phyloP scores from a whole-genome alignment of 2,888 invertebrate species.

The Erebia palarica region DNA sequence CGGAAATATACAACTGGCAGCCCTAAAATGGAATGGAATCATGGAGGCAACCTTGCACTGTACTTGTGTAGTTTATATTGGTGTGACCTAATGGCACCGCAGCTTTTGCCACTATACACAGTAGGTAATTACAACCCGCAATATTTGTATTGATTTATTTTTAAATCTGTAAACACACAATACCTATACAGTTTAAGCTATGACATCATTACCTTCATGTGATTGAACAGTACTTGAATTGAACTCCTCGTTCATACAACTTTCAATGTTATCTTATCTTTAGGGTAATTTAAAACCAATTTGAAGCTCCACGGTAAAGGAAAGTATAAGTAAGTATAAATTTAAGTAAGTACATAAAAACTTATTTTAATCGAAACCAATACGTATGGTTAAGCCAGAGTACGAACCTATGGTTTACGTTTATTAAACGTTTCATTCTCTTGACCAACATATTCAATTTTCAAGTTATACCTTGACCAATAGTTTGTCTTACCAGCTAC shows the following conservation, averaged over 20 bases:
- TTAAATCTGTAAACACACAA: conserved; percentile 1
- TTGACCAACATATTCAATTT: too few species aligned
- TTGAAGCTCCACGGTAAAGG: background rate
- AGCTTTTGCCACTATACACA: conserved; percentile 37
- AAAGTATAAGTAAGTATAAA: too few species aligned
- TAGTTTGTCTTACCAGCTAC: too few species aligned
- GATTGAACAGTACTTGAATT: conserved; percentile 9
- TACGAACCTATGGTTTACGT: too few species aligned
- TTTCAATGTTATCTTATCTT: conserved; percentile 11
- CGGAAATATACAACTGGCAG: background rate
- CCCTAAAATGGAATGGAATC: conserved; percentile 42
- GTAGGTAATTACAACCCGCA: conserved; percentile 23
- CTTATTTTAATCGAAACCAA: too few species aligned
- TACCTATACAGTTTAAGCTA: background rate
- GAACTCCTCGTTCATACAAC: background rate
- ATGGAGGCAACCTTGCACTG: conserved; percentile 56
- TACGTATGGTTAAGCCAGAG: too few species aligned
- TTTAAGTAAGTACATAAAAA: too few species aligned
- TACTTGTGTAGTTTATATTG: conserved; percentile 40
- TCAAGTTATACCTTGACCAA: too few species aligned
- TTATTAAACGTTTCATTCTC: too few species aligned
- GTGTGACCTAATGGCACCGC: conserved; percentile 37
- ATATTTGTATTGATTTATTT: conserved; percentile 16
- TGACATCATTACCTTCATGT: background rate
- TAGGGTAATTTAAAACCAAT: conserved; percentile 5